Conservation (phyloP, 2,113 vertebrate genomes). For the Furnarius figulus region DNA sequence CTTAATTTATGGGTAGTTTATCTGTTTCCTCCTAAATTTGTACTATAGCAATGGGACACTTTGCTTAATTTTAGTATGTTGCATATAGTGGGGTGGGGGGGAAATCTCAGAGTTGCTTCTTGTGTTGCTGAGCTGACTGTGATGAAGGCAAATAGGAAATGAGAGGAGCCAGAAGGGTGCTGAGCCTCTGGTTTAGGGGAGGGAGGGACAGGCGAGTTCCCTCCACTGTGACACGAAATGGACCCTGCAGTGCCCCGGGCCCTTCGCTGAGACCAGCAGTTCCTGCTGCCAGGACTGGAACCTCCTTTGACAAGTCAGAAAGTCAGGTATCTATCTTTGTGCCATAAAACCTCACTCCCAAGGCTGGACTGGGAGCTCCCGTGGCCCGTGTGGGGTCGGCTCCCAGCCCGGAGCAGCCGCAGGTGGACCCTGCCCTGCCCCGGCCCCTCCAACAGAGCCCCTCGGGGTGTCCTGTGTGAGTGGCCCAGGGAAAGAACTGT, state of each 20-base stretch:
- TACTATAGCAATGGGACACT: neutral
- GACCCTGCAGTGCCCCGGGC: neutral
- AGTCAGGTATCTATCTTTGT: neutral
- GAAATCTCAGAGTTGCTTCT: neutral
- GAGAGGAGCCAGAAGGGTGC: neutral
- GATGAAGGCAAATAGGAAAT: neutral
- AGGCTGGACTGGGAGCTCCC: neutral
- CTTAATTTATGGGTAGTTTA: neutral
- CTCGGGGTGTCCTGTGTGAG: neutral
- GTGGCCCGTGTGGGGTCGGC: neutral
- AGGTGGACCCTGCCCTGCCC: neutral
- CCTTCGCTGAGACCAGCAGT: neutral
- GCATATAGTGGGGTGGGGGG: neutral
- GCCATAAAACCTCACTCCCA: neutral
- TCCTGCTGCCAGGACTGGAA: neutral
- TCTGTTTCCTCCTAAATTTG: neutral
- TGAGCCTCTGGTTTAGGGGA: neutral
- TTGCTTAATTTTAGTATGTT: neutral
- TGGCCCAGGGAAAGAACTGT: neutral
- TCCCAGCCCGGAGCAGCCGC: neutral
- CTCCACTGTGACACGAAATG: neutral
- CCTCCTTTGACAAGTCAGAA: neutral
- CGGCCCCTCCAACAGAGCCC: neutral
- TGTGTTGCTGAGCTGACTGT: neutral
- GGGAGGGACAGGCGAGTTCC: neutral